phyloP scores from a whole-genome alignment of 2,888 invertebrate species.

The Leuctra nigra region DNA sequence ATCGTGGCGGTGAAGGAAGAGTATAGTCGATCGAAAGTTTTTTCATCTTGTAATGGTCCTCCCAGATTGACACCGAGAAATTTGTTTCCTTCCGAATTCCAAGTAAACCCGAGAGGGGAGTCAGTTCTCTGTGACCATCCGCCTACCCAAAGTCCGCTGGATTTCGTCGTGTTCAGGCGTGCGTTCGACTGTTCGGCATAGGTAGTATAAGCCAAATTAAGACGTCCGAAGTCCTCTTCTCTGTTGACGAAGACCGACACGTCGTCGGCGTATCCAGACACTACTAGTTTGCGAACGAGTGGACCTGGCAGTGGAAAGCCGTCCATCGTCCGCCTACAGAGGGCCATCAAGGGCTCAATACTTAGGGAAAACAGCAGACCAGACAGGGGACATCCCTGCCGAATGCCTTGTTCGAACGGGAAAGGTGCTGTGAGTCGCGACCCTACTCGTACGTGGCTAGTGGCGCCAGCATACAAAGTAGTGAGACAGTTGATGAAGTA shows the following conservation, averaged over 20 bases:
- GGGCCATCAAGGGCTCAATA: not conserved
- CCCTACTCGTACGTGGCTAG: not conserved
- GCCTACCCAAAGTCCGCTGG: not conserved
- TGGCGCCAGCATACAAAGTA: not conserved
- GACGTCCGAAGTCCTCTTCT: not conserved
- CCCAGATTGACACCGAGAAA: not conserved
- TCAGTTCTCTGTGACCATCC: not conserved
- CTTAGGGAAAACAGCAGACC: not conserved
- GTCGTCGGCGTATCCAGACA: not conserved
- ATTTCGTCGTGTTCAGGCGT: not conserved
- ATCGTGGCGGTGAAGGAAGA: too few species aligned
- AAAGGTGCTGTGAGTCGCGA: not conserved
- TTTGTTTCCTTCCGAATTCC: not conserved
- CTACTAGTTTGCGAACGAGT: not conserved
- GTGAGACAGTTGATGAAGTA: not conserved
- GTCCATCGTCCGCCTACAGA: not conserved
- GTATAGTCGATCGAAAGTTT: too few species aligned
- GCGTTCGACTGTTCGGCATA: too few species aligned
- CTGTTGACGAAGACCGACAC: not conserved
- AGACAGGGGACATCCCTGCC: not conserved
- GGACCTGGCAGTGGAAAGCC: not conserved
- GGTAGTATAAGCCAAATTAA: not conserved
- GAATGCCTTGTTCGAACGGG: not conserved
- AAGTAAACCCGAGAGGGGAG: not conserved
- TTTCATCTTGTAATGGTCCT: too few species aligned